Evolutionary conservation across 1,140 invertebrate species (phyloP).

Genomic region (Halictus rubicundus): DNA sequence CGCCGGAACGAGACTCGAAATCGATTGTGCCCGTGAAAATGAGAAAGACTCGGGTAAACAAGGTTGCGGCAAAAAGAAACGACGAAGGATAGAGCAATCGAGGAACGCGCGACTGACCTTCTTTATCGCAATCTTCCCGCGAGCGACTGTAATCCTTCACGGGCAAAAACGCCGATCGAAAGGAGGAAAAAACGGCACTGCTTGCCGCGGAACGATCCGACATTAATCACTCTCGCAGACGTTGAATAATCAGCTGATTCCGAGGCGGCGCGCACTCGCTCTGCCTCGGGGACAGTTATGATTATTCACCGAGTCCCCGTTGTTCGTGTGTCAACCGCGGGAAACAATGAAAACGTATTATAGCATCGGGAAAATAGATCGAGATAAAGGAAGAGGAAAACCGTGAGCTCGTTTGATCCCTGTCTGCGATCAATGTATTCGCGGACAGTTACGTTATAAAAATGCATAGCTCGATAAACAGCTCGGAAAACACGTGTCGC

Average conservation of each 20-base stretch:
- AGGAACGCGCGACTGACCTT: background rate
- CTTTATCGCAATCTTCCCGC: background rate
- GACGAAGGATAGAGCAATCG: too few species aligned
- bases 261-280: background rate
- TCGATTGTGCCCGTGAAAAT: too few species aligned
- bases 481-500: too few species aligned
- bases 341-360: background rate
- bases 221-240: background rate
- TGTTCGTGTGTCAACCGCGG: background rate
- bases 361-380: too few species aligned
- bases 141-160: background rate
- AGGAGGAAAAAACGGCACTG: background rate
- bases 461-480: too few species aligned
- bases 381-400: too few species aligned
- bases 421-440: too few species aligned
- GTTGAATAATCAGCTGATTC: constrained; percentile 6
- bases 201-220: background rate
- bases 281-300: background rate
- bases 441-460: too few species aligned
- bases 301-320: background rate
- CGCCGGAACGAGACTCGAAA: too few species aligned
- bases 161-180: background rate
- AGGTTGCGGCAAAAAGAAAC: too few species aligned
- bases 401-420: too few species aligned
- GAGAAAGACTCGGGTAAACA: too few species aligned